Base-by-base conservation (phyloP, 1,140 invertebrate genomes). In the Limonius californicus region DNA sequence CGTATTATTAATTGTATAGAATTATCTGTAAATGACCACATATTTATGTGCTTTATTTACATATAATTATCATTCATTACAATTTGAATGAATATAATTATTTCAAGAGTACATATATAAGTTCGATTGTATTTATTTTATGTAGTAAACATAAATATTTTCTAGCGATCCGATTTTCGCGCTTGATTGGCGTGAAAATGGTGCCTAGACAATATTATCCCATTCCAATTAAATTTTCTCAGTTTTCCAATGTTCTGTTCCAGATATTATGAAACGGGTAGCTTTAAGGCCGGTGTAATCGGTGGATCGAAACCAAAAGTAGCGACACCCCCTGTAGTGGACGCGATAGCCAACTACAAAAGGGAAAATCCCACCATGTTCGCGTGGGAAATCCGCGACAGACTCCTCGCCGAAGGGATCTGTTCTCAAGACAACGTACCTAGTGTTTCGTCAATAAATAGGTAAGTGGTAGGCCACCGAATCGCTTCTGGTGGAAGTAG, bases 291-390 rank as follows among this genome's bases (percentile, higher is more conserved):
- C 6, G 97, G 97, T 4, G 96, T 99, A 30, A 99, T 99, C 72
- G 97, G 97, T 1, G 97, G 97, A 14, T 97, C 94, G 20, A 99
- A 99, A 80, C 97, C 97, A 7, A 99, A 99, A 81, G 97, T 99
- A 21, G 97, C 97, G 1, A 99, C 97, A 0, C 96, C 96, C 0
- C 92, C 94, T 47, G 97, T 99, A 9, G 97, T 99, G 20, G 94
- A 99, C 74, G 95, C 96, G 42, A 99, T 99, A 66, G 93, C 95
- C 1, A 92, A 94, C 67, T 99, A 99, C 83, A 99, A 99, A 78
- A 84, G 94, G 62, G 95, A 98, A 78, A 99, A 99, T 80, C 97
- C 97, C 0, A 99, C 97, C 14, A 99, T 99, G 96, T 99, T 99
- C 78, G 97, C 97, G 1, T 99, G 97, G 97, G 97, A 99, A 79